Base-by-base conservation (phyloP, 2,888 invertebrate genomes). In the Drosophila monieri region DNA sequence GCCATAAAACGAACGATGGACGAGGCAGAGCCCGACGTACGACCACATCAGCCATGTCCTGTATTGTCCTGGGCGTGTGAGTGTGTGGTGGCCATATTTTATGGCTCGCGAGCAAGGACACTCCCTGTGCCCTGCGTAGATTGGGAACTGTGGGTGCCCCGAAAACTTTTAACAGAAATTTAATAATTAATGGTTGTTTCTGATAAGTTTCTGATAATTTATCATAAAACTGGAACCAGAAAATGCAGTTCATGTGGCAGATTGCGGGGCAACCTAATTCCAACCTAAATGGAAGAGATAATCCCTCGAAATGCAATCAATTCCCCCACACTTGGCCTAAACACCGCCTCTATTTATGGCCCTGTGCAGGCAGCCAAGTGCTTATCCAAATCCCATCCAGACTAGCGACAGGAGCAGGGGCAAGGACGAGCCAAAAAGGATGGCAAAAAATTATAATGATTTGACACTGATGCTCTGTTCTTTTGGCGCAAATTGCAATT, bases 401-500 rank as follows among this genome's bases (percentile, higher is more conserved):
- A 58, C 61, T 54, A 67, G 18, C 18, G 27, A 14, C 25, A 39
- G 52, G n/a, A 60, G 23, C 27, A 23, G 21, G 21, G 4, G 21
- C 21, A 23, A 23, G 21, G 21, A 23, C 21, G 21, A 23, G 21
- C 35, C 41, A 58, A 18, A 59, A 27, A 61, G 55, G 44, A 41
- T 44, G 35, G 35, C 30, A 64, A 85, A 70, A 85, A 85, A 85
- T 85, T 85, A 84, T 81, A 84, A 84, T 84, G 85, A 84, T 84
- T 84, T 87, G 87, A 85, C 87, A 81, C 87, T 87, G 83, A 81
- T 85, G 84, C 74, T 87, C 75, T 87, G 85, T 79, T 72, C 75
- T 80, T 84, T 67, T 80, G 87, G 87, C 87, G 81, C 85, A 84
- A 84, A 84, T 87, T 84, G 83, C 87, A 84, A 84, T 84, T 84